These are phyloP conservation scores for Eciton burchellii DNA, from an alignment of 1,140 invertebrate species.

Conservation along the genomic window DNA sequence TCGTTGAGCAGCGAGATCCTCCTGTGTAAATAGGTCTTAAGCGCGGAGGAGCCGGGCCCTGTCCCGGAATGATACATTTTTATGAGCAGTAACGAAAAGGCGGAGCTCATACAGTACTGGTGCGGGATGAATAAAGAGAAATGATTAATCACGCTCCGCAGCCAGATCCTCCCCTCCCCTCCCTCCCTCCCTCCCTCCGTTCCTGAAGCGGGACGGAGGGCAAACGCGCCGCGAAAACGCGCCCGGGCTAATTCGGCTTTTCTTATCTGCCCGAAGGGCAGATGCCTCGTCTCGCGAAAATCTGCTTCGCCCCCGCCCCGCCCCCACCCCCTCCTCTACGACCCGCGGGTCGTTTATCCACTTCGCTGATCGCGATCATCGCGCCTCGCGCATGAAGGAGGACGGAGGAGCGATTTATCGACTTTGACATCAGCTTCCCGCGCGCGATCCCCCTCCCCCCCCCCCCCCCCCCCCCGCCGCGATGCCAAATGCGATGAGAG, in stretches of 20 bases:
- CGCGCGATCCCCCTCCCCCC: too few relatives aligned
- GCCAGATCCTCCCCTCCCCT: neutral
- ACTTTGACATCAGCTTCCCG: neutral
- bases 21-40: conserved; percentile 49
- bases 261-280: conserved; percentile 29
- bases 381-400: conserved; percentile 1
- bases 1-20: neutral
- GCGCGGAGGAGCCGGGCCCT: conserved; percentile 2
- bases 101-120: conserved; percentile 1
- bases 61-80: conserved; percentile 50
- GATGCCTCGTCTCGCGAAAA: conserved; percentile 41
- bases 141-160: conserved; percentile 57
- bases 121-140: conserved; percentile 46
- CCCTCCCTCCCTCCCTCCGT: neutral
- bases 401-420: neutral
- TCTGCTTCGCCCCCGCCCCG: too few relatives aligned
- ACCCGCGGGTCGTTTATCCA: conserved; percentile 32
- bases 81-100: conserved; percentile 28
- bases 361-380: conserved; percentile 52
- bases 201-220: neutral
- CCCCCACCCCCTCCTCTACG: too few relatives aligned
- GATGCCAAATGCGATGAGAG: too few relatives aligned
- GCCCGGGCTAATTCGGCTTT: conserved; percentile 51
- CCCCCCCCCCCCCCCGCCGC: too few relatives aligned
- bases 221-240: conserved; percentile 45